Base-by-base conservation (phyloP, 2,797 vertebrate genomes). In the Leucoraja ocellata region DNA sequence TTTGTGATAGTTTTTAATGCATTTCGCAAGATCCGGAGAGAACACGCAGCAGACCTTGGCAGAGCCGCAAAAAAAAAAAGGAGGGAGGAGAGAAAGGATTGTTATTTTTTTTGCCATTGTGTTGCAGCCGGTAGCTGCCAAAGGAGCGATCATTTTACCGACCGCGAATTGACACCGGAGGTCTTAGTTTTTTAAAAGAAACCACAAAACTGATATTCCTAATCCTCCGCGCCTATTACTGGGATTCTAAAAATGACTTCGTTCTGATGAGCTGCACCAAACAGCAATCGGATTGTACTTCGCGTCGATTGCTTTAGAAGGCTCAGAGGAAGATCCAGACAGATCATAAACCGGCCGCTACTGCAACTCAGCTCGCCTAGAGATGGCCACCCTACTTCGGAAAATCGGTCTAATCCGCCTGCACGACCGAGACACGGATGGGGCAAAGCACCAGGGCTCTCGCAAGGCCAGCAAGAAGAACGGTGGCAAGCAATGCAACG, bases 351-450 rank as follows among this genome's bases (percentile, higher is more conserved):
- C 83, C 14, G 14, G 83, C 65, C 83, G 28, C n/a, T 86, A 32
- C n/a, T 78, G 76, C n/a, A 78, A 13, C n/a, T 78, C 76, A 36
- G 11, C 76, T 79, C 36, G 91, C 93, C 65, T 1, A 63, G 96
- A 95, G 95, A 99, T 99, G 98, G 98, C 98, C 95, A 99, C 98
- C 94, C 96, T 99, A 96, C 98, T 99, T 95, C 98, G 98, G 95
- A 99, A 99, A 95, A 99, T 99, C 96, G 98, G 98, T 96, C 97
- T 99, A 94, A 99, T 99, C 96, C 98, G 98, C 94, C 97, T 99
- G 95, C 98, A 99, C 97, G 98, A 98, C 96, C 97, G 98, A 94
- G 98, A 99, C 96, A 99, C 98, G 23, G 98, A 99, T 96, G 98
- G 99, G 95, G 98, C 98, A 93, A 99, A 99, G 96, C 98, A 91